Conservation (phyloP, 2,113 vertebrate species). For the Macroglossus sobrinus region DNA sequence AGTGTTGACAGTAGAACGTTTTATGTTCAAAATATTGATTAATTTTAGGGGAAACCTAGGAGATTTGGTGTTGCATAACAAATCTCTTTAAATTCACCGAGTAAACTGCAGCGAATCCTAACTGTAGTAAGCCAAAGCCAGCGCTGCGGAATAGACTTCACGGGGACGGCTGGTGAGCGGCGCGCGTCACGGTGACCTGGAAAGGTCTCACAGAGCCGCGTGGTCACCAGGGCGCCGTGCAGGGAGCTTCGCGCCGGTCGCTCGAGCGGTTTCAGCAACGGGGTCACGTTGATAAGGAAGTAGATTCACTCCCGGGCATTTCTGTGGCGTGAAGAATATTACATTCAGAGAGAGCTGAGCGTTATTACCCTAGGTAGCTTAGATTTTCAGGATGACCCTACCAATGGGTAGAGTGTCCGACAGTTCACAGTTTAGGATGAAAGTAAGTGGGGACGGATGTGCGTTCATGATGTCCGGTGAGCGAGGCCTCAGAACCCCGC, state of each 20-base stretch:
- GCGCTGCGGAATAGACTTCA: background rate
- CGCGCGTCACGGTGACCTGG: background rate
- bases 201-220: background rate
- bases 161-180: background rate
- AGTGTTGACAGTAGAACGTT: background rate
- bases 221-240: background rate
- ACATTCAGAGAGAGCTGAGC: background rate
- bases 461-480: no score
- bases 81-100: constrained; percentile 12
- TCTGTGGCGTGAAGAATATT: background rate
- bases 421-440: background rate
- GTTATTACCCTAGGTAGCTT: background rate
- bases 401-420: background rate
- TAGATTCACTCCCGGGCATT: background rate
- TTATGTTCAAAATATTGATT: constrained; percentile 42
- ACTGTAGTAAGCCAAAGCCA: background rate
- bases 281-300: background rate
- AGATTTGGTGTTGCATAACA: background rate
- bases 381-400: background rate
- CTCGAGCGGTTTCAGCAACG: background rate
- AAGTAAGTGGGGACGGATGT: background rate
- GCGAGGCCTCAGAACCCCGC: background rate
- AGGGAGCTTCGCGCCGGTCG: background rate
- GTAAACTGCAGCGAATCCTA: background rate
- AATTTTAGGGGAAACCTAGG: background rate